Conservation (phyloP, 2,888 invertebrate species). For the Cinara cedri region DNA sequence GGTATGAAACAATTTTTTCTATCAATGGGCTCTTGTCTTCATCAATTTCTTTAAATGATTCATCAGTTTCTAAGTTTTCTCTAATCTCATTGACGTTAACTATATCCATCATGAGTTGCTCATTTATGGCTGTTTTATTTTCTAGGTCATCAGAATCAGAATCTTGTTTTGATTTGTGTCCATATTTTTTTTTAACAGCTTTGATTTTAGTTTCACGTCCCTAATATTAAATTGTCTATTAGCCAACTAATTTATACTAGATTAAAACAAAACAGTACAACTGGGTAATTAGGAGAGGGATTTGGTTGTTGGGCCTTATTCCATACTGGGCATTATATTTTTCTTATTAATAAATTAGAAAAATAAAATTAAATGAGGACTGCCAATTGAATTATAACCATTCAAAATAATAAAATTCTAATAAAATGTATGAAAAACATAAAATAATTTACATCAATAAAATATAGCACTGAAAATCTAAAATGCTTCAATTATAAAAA, state of each 20-base stretch:
- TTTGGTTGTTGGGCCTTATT: too few relatives aligned
- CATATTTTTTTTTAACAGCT: conserved; percentile 80
- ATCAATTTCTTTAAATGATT: conserved; percentile 68
- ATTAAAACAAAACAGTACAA: too few relatives aligned
- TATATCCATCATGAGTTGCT: conserved; percentile 67
- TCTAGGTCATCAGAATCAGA: conserved; percentile 75
- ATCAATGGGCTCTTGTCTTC: conserved; percentile 77
- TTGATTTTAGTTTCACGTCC: conserved; percentile 95
- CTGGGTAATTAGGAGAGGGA: too few relatives aligned
- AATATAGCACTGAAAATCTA: too few relatives aligned
- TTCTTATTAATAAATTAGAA: too few relatives aligned
- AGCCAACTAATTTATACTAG: not conserved
- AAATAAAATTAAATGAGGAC: too few relatives aligned
- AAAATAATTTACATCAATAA: too few relatives aligned
- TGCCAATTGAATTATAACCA: too few relatives aligned
- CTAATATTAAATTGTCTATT: conserved; percentile 58
- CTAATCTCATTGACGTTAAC: conserved; percentile 73
- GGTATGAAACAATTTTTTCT: conserved; percentile 72
- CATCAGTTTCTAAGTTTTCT: conserved; percentile 67
- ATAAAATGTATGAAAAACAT: too few relatives aligned
- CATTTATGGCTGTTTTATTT: conserved; percentile 64
- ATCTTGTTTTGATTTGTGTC: conserved; percentile 66
- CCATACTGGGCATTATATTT: too few relatives aligned
- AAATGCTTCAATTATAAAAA: too few relatives aligned
- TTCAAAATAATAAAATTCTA: too few relatives aligned